These are phyloP conservation scores for Drosophila anceps DNA, from an alignment of 2,888 invertebrate species.

Conservation along the genomic window DNA sequence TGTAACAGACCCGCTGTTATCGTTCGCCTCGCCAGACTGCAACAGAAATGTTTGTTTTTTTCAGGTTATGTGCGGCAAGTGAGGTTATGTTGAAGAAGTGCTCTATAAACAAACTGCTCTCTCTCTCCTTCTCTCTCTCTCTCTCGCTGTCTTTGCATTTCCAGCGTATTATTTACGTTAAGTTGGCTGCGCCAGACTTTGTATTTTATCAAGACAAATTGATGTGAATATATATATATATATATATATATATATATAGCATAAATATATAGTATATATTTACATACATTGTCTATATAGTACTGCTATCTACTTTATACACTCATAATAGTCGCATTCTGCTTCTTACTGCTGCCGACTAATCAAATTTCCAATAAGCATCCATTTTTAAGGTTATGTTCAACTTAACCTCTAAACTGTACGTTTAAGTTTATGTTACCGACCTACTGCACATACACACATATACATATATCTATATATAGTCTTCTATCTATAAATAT, in stretches of 20 bases:
- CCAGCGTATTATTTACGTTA: too few species aligned
- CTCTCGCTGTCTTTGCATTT: neutral
- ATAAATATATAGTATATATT: neutral
- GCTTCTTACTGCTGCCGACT: neutral
- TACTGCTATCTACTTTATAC: neutral
- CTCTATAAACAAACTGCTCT: neutral
- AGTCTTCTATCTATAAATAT: too few species aligned
- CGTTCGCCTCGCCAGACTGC: conserved; percentile 68
- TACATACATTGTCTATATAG: neutral
- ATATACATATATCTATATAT: neutral
- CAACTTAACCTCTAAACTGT: neutral
- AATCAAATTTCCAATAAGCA: neutral
- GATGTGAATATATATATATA: neutral
- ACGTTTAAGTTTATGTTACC: neutral
- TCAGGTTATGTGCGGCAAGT: conserved; percentile 19
- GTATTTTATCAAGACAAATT: too few species aligned
- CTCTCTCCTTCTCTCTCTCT: neutral
- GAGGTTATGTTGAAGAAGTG: conserved; percentile 9
- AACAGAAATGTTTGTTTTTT: conserved; percentile 5
- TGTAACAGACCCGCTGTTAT: conserved; percentile 82
- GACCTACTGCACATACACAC: neutral
- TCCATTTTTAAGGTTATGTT: neutral
- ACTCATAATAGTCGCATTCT: too few species aligned
- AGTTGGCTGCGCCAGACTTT: neutral
- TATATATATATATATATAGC: neutral